Percentiles rank a stretch among this genome's conserved stretches.
phyloP scores from a whole-genome alignment of 1,140 invertebrate genomes.

The Ylistrum balloti region DNA sequence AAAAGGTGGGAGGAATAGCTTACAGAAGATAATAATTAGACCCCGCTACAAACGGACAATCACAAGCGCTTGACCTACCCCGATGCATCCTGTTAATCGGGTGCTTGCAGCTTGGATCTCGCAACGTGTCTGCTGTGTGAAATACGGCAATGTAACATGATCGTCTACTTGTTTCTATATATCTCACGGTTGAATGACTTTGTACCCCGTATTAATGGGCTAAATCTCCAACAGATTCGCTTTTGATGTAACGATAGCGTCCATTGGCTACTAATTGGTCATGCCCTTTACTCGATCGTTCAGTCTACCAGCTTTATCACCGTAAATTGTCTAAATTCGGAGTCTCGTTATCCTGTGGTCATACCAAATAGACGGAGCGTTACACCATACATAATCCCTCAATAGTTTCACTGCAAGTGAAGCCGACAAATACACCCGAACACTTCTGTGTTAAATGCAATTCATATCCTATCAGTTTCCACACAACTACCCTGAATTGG shows the following conservation, averaged over 20 bases:
- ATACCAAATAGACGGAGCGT: conserved; percentile 52
- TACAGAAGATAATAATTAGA: conserved; percentile 30
- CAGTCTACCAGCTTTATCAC: conserved; percentile 45
- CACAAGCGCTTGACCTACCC: conserved; percentile 36
- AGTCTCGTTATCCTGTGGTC: conserved; percentile 51
- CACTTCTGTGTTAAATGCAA: neutral
- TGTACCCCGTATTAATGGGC: conserved; percentile 52
- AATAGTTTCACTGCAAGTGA: neutral
- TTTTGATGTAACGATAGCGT: conserved; percentile 57
- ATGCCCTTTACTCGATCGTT: conserved; percentile 49
- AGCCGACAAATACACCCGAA: neutral
- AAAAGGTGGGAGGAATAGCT: conserved; percentile 24
- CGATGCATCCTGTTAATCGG: conserved; percentile 31
- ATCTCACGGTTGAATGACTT: conserved; percentile 46
- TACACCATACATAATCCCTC: conserved; percentile 51
- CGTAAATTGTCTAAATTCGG: conserved; percentile 49
- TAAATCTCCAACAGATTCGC: conserved; percentile 49
- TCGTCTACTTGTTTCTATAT: conserved; percentile 45
- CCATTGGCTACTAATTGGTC: conserved; percentile 52
- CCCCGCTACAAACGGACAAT: conserved; percentile 19
- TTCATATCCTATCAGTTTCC: conserved; percentile 12
- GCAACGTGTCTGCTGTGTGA: conserved; percentile 13
- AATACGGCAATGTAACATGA: conserved; percentile 42
- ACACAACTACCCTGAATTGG: conserved; percentile 11
- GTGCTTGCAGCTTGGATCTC: conserved; percentile 16